A percentile compares a stretch with the other conserved stretches of the same genome.
These are phyloP conservation scores for Astropecten irregularis DNA, from an alignment of 53 echinoderm and acorn worm genomes.

Conservation along the genomic window DNA sequence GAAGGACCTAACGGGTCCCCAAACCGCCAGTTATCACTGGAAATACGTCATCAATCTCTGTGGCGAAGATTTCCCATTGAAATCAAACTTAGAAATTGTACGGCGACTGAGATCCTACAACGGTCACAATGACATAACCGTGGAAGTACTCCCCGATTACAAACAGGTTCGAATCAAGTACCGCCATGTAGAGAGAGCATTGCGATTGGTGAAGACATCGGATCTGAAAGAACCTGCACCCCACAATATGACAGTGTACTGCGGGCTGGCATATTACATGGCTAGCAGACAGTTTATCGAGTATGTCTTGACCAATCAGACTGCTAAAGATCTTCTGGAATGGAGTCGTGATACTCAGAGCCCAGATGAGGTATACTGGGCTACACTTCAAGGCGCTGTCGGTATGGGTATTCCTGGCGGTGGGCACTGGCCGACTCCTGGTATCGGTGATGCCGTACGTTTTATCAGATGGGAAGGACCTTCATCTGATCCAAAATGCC, in stretches of 20 bases:
- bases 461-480: constrained; percentile 54
- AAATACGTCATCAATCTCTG: constrained; percentile 69
- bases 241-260: constrained; percentile 45
- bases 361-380: constrained; percentile 73
- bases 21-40: constrained; percentile 53
- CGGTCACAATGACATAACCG: constrained; percentile 55
- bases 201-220: background rate
- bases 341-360: constrained; percentile 64
- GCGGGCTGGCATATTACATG: constrained; percentile 62
- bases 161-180: background rate
- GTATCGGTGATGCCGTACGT: constrained; percentile 9
- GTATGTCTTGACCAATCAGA: constrained; percentile 42
- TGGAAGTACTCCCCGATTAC: background rate
- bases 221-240: constrained; percentile 56
- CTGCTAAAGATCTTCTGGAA: constrained; percentile 54
- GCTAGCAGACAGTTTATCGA: constrained; percentile 49
- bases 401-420: constrained; percentile 66
- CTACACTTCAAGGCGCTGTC: constrained; percentile 37
- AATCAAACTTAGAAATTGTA: constrained; percentile 75
- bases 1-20: constrained; percentile 54
- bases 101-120: constrained; percentile 59
- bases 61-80: constrained; percentile 76
- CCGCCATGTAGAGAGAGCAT: background rate
- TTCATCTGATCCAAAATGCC: constrained; percentile 14
- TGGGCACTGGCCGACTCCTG: constrained; percentile 31